These are phyloP conservation scores for Byasa hedistus DNA, from an alignment of 2,888 invertebrate genomes.

Conservation along the genomic window DNA sequence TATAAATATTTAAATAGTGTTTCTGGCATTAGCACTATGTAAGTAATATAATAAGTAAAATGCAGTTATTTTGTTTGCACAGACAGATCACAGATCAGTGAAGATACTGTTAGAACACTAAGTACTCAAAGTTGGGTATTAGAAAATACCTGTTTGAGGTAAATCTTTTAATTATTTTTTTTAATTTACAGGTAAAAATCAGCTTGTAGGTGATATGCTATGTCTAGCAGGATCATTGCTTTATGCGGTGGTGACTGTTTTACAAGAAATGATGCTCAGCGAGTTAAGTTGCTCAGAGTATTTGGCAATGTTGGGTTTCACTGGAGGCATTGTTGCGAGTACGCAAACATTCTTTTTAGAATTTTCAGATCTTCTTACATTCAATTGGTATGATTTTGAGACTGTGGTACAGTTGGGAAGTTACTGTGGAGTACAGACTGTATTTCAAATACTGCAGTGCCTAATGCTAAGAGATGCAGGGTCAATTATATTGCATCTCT, in stretches of 20 bases:
- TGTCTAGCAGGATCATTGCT: slow-evolving; percentile 88
- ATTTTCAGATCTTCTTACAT: slow-evolving; percentile 82
- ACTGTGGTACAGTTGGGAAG: slow-evolving; percentile 80
- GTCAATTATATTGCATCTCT: slow-evolving; percentile 90
- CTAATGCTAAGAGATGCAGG: slow-evolving; percentile 87
- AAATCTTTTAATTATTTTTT: background rate
- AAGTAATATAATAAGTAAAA: too few species aligned
- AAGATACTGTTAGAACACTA: too few species aligned
- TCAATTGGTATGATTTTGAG: slow-evolving; percentile 85
- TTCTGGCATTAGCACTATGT: too few species aligned
- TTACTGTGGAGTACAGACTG: slow-evolving; percentile 86
- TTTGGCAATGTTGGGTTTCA: slow-evolving; percentile 88
- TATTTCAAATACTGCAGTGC: slow-evolving; percentile 88
- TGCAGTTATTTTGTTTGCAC: too few species aligned
- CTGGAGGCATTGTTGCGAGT: slow-evolving; percentile 88
- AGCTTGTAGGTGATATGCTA: slow-evolving; percentile 90
- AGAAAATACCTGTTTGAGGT: too few species aligned
- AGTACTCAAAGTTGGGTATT: too few species aligned
- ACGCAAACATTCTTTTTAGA: slow-evolving; percentile 89
- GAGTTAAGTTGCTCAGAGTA: slow-evolving; percentile 88
- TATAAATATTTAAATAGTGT: too few species aligned
- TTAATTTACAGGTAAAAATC: slow-evolving; percentile 83
- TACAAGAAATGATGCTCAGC: slow-evolving; percentile 91
- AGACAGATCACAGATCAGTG: too few species aligned
- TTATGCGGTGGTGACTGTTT: slow-evolving; percentile 89